Conservation (phyloP, 2,888 invertebrate species). For the Taphrorychus bicolor region DNA sequence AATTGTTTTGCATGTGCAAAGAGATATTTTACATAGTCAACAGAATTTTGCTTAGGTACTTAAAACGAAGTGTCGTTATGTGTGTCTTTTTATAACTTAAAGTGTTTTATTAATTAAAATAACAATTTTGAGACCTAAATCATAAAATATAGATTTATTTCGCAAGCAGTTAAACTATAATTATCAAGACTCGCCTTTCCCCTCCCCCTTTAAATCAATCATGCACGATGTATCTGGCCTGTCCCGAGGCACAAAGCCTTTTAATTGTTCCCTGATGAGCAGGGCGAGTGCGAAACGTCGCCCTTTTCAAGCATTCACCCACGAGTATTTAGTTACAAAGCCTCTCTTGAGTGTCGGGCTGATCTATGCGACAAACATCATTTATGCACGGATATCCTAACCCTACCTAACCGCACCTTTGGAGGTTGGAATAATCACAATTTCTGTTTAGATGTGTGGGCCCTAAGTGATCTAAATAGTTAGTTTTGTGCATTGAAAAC, state of each 20-base stretch:
- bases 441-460: constrained; percentile 3
- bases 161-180: not conserved
- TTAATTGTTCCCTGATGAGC: constrained; percentile 60
- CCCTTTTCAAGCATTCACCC: constrained; percentile 46
- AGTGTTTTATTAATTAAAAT: too few species aligned
- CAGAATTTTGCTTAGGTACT: too few species aligned
- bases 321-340: constrained; percentile 57
- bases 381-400: constrained; percentile 6
- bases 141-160: not conserved
- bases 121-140: too few species aligned
- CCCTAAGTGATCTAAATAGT: not conserved
- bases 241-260: constrained; percentile 15
- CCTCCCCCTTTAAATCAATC: not conserved
- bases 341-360: constrained; percentile 43
- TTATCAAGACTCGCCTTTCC: not conserved
- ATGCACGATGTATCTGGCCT: not conserved
- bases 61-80: too few species aligned
- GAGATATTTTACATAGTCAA: too few species aligned
- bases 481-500: too few species aligned
- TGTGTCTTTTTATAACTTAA: too few species aligned
- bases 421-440: constrained; percentile 18
- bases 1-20: too few species aligned
- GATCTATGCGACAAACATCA: constrained; percentile 20
- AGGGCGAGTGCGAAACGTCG: constrained; percentile 55
- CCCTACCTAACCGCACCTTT: constrained; percentile 11